Base-by-base conservation (phyloP, 2,113 vertebrate genomes). In the Callocephalon fimbriatum region DNA sequence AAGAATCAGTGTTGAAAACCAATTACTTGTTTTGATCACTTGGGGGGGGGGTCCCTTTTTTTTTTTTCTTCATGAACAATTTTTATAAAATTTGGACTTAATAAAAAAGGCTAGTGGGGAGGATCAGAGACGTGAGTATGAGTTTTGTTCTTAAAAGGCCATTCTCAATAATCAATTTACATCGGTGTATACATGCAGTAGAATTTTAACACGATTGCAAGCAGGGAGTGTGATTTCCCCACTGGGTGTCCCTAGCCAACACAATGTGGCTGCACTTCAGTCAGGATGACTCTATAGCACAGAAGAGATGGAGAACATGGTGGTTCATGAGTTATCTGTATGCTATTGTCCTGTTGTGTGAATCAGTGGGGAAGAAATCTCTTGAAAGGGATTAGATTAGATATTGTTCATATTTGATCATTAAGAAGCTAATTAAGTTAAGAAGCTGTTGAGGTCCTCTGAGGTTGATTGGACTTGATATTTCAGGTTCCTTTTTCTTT, bases 371-470 rank as follows among this genome's bases (percentile, higher is more conserved):
- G 73, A 94, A 56, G 76, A 70, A 91, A 84, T 59, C 32, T 1
- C 26, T n/a, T 96, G 88, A 92, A 95, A 95, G 54, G 68, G 56
- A 67, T 95, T 82, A 85, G 66, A 76, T 94, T 91, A 76, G 90
- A 73, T 91, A 16, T 79, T 86, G 66, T 81, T 94, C 72, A 5
- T 92, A 56, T 90, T 81, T 96, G 85, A 91, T 96, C 77, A 90
- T 78, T 48, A 63, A 56, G 31, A 56, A 56, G 54, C 31, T n/a
- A 32, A 56, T 56, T 56, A 32, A 54, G 91, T 72, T 94, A 86
- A 96, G 87, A 85, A 85, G 87, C 70, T 90, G 59, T 88, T 72
- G 48, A 90, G 75, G 85, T 87, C 66, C 58, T 94, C 66, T 70
- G 73, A 87, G 78, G 9, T 72, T 79, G 80, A 85, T 85, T 65